Evolutionary conservation across 2,113 vertebrate species (phyloP).

Genomic region (Lepisosteus osseus): DNA sequence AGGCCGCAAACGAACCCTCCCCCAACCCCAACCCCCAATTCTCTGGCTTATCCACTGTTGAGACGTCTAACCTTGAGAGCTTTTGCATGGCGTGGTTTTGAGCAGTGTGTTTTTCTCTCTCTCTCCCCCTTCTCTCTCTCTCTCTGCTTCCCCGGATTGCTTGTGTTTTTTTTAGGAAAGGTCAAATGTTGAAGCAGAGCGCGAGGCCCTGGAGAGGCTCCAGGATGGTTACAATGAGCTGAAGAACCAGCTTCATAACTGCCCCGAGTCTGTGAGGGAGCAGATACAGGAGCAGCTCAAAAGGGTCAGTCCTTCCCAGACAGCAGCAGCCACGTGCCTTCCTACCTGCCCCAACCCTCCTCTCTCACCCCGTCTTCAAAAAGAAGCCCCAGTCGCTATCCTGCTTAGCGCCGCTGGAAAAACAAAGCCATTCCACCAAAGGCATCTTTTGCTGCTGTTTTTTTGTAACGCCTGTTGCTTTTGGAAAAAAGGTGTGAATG

Average conservation of each 20-base stretch:
- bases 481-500: background rate
- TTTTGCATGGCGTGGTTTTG: conserved; percentile 63
- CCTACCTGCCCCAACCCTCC: background rate
- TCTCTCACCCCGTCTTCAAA: too few species aligned
- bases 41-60: conserved; percentile 10
- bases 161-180: conserved; percentile 79
- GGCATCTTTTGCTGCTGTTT: conserved; percentile 8
- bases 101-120: conserved; percentile 71
- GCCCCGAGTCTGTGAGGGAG: conserved; percentile 91
- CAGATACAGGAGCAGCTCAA: conserved; percentile 92
- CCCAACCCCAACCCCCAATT: conserved; percentile 24
- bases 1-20: conserved; percentile 17
- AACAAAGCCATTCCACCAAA: conserved; percentile 3
- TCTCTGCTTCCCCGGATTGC: conserved; percentile 31
- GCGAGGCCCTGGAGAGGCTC: conserved; percentile 85
- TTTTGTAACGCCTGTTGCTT: background rate
- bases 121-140: conserved; percentile 23
- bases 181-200: conserved; percentile 88
- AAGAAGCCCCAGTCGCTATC: background rate
- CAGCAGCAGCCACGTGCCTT: background rate
- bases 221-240: conserved; percentile 84
- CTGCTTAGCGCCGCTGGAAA: conserved; percentile 3
- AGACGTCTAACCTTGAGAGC: conserved; percentile 36
- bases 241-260: conserved; percentile 93
- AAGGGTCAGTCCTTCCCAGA: conserved; percentile 80